Conservation (phyloP, 2,888 invertebrate genomes). For the Invenusta paracnida region DNA sequence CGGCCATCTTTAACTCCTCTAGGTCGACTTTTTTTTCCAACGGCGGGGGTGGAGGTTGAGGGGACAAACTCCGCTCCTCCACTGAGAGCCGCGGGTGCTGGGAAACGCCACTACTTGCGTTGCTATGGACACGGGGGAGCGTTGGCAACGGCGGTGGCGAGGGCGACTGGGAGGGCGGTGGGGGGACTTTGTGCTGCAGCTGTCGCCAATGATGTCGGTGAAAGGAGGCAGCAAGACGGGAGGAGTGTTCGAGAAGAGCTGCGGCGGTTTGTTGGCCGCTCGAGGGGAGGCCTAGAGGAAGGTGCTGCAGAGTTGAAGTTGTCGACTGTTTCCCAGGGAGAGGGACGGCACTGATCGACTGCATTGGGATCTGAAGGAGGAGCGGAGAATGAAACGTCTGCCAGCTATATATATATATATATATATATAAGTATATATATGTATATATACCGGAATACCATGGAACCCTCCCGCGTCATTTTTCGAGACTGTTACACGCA, state of each 20-base stretch:
- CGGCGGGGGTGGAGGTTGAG: no score
- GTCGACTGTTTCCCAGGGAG: neutral
- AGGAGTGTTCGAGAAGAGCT: neutral
- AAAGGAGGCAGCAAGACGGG: conserved; percentile 5
- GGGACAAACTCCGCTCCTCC: neutral
- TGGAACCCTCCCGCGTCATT: neutral
- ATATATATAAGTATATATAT: neutral
- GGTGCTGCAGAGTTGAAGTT: neutral
- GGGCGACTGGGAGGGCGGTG: neutral
- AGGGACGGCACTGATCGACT: conserved; percentile 19
- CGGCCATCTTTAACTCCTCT: neutral
- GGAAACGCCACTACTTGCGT: neutral
- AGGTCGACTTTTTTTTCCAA: neutral
- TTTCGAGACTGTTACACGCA: neutral
- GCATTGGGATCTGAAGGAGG: neutral
- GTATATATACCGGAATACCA: neutral
- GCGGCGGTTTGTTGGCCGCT: neutral
- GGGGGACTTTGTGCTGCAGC: neutral
- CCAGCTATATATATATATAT: neutral
- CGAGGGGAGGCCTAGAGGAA: neutral
- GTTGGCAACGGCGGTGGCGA: neutral
- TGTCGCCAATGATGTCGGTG: conserved; percentile 4
- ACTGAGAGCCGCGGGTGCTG: neutral
- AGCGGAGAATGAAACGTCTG: neutral
- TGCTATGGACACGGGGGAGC: neutral